phyloP scores from a whole-genome alignment of 2,888 invertebrate species.

The Itoplectis maculator region DNA sequence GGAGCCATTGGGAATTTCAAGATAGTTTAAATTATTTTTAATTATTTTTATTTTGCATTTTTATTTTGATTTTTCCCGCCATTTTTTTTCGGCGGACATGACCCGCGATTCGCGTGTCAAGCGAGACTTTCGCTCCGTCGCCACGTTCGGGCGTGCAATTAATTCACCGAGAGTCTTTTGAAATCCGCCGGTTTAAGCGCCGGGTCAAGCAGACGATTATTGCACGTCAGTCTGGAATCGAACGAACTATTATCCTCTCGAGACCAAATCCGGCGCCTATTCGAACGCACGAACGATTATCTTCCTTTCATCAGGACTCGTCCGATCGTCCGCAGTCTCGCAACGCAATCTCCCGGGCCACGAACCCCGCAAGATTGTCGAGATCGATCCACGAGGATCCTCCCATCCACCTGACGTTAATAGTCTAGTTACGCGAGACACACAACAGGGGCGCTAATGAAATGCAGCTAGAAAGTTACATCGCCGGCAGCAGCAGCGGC shows the following conservation, averaged over 20 bases:
- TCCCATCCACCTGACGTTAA: slow-evolving; percentile 17
- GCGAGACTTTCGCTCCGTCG: background rate
- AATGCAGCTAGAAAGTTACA: slow-evolving; percentile 66
- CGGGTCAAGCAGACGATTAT: too few relatives aligned
- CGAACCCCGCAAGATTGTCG: background rate
- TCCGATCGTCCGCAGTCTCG: too few relatives aligned
- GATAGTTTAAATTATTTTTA: background rate
- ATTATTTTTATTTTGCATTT: background rate
- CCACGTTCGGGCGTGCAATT: too few relatives aligned
- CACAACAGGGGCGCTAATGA: slow-evolving; percentile 51
- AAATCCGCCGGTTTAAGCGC: too few relatives aligned
- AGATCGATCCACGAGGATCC: background rate
- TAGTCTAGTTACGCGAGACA: slow-evolving; percentile 38
- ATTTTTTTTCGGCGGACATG: background rate
- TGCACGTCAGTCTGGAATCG: too few relatives aligned
- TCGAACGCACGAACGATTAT: too few relatives aligned
- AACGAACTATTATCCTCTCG: too few relatives aligned
- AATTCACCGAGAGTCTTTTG: too few relatives aligned
- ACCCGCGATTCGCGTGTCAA: background rate
- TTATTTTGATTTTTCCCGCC: background rate
- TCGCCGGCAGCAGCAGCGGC: slow-evolving; percentile 66
- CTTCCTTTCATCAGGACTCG: too few relatives aligned
- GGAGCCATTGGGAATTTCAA: too few relatives aligned
- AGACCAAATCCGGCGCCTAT: too few relatives aligned
- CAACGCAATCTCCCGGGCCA: too few relatives aligned